phyloP scores from a whole-genome alignment of 2,797 vertebrate genomes.

The Pachyuromys duprasi region DNA sequence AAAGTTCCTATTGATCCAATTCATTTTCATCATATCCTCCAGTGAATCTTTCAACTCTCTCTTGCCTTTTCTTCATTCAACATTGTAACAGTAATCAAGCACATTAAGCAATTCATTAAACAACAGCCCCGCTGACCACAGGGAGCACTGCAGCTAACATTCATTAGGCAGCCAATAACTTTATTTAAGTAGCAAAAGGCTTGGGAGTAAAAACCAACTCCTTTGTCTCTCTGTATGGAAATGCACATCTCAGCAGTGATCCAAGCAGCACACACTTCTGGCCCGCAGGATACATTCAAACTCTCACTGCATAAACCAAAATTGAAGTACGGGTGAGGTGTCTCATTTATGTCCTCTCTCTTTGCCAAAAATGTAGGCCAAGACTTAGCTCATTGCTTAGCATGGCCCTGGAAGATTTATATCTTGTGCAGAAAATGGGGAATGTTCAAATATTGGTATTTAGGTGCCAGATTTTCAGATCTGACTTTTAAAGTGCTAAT shows the following conservation, averaged over 20 bases:
- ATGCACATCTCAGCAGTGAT: constrained; percentile 75
- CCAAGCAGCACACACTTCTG: constrained; percentile 74
- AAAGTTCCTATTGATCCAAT: constrained; percentile 92
- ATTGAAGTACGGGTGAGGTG: constrained; percentile 24
- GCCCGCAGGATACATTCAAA: constrained; percentile 67
- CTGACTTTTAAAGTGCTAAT: constrained; percentile 79
- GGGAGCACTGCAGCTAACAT: constrained; percentile 90
- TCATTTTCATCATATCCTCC: constrained; percentile 92
- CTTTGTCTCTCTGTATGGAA: constrained; percentile 82
- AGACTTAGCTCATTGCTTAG: constrained; percentile 80
- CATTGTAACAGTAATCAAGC: constrained; percentile 92
- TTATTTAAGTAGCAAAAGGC: constrained; percentile 88
- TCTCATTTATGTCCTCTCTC: constrained; percentile 73
- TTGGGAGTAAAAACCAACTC: constrained; percentile 81
- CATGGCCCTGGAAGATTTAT: constrained; percentile 78
- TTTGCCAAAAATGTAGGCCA: constrained; percentile 78
- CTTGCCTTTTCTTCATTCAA: constrained; percentile 91
- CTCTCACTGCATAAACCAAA: constrained; percentile 61
- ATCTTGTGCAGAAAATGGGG: constrained; percentile 68
- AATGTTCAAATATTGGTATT: constrained; percentile 82
- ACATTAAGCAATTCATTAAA: constrained; percentile 94
- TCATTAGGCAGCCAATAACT: constrained; percentile 90
- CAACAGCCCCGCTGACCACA: constrained; percentile 91
- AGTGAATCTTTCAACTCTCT: constrained; percentile 91
- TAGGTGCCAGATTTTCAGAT: constrained; percentile 81